Base-by-base conservation (phyloP, 1,140 invertebrate species). In the Prorops nasuta region DNA sequence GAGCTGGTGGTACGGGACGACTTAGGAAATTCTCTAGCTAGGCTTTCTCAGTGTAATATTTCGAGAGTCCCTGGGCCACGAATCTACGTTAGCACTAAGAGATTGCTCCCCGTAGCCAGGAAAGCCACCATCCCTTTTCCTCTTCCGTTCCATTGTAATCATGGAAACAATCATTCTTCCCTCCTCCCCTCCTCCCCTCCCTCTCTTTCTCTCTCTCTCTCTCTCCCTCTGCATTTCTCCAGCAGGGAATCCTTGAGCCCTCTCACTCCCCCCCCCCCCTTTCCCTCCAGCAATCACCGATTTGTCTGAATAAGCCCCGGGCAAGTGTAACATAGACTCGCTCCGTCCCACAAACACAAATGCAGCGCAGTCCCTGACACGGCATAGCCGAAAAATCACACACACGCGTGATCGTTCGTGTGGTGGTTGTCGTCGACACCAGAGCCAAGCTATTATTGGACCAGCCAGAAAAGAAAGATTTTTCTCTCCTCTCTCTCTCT, bases 111-210 rank as follows among this genome's bases (percentile, higher is more conserved):
- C 67, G 60, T 50, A 63, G 62, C 58, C 51, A 15, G 41, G 22
- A 34, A 47, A 39, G 21, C 50, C 52, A 46, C 46, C 55, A 39
- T 42, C 49, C 62, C 58, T 64, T 58, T 64, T 61, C 59, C 63
- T 62, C 61, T 64, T 61, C 60, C 64, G 53, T 66, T 71, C 71
- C 69, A 70, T 67, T 72, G 71, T 74, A 75, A 75, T 74, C 71
- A 74, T 74, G 71, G 71, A 74, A 75, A 75, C 72, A 75, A 75
- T 75, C 72, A 75, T 71, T 72, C 69, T 69, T 71, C 62, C 54
- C 63, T 70, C 60, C 66, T 2, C 45, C 36, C 15, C 21, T n/a
- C 19, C 8, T 21, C 20, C 9, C 37, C 35, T 39, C 41, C 34
- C 15, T 48, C 45, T 51, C 53, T 48, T 47, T 39, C 43, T 53